These are phyloP conservation scores for Laothoe populi DNA, from an alignment of 2,888 invertebrate species.

Conservation along the genomic window DNA sequence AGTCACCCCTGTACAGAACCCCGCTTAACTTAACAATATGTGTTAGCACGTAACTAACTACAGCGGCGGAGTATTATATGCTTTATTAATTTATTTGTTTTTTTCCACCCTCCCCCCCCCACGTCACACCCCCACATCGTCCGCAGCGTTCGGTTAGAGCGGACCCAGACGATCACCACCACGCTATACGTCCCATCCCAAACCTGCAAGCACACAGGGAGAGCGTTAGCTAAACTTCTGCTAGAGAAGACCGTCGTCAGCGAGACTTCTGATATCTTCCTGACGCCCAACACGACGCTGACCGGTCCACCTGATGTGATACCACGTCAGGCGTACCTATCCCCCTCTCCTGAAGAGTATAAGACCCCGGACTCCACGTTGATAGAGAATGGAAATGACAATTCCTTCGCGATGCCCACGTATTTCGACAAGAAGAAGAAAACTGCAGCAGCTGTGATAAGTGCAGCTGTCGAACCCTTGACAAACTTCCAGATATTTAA, in stretches of 20 bases:
- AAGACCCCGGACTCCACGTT: conserved; percentile 58
- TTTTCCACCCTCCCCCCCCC: conserved; percentile 42
- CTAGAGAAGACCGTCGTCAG: conserved; percentile 55
- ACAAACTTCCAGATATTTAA: conserved; percentile 78
- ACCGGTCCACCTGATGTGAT: conserved; percentile 68
- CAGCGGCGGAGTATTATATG: conserved; percentile 45
- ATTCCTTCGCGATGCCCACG: conserved; percentile 74
- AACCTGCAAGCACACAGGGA: conserved; percentile 55
- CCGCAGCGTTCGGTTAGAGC: conserved; percentile 63
- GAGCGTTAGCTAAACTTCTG: conserved; percentile 60
- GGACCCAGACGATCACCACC: conserved; percentile 53
- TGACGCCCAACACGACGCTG: conserved; percentile 69
- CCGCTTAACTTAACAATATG: conserved; percentile 35
- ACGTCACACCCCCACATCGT: conserved; percentile 40
- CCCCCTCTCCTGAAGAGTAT: conserved; percentile 63
- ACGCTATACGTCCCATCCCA: conserved; percentile 54
- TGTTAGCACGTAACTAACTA: conserved; percentile 66
- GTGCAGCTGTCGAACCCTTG: conserved; percentile 67
- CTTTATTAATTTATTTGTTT: conserved; percentile 66
- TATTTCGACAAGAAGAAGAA: conserved; percentile 76
- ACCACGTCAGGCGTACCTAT: conserved; percentile 55
- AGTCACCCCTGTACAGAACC: conserved; percentile 42
- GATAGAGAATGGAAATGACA: conserved; percentile 50
- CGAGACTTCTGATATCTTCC: conserved; percentile 64
- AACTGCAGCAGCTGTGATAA: conserved; percentile 59